These are phyloP conservation scores for Cliona cf. orientalis DNA, from an alignment of 37 sponge, comb jelly and placozoan genomes.

Conservation along the genomic window DNA sequence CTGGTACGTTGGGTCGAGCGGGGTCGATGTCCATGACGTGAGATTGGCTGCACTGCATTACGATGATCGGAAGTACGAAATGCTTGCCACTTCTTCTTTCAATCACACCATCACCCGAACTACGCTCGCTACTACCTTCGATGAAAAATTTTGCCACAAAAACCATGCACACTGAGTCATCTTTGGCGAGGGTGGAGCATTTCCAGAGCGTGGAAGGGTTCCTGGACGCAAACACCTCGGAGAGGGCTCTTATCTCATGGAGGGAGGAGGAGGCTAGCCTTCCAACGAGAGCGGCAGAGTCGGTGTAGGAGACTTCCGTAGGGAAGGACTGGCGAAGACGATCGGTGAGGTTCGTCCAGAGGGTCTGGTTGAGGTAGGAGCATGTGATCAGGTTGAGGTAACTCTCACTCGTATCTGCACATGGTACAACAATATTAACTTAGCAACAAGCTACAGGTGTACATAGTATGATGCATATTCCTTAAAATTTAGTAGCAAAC, in stretches of 20 bases:
- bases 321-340: slow-evolving; percentile 20
- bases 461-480: no score
- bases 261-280: slow-evolving; percentile 2
- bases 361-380: slow-evolving; percentile 33
- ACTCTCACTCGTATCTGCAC: not conserved
- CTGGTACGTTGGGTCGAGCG: not conserved
- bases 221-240: not conserved
- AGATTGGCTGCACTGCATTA: slow-evolving; percentile 10
- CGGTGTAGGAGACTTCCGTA: slow-evolving; percentile 6
- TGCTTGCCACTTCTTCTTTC: not conserved
- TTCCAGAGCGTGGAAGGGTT: slow-evolving; percentile 6
- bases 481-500: no score
- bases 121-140: not conserved
- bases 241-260: not conserved
- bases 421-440: no score
- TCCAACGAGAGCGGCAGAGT: not conserved
- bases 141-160: slow-evolving; percentile 15
- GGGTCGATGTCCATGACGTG: slow-evolving; percentile 27
- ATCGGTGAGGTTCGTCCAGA: slow-evolving; percentile 2
- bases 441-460: no score
- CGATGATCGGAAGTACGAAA: slow-evolving; percentile 23
- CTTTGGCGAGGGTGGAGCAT: slow-evolving; percentile 22
- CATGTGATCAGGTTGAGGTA: slow-evolving; percentile 1
- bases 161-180: slow-evolving; percentile 28
- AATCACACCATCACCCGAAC: not conserved